Evolutionary conservation across 2,113 vertebrate genomes (phyloP), one percentile per base, ranked within the genome.

Genomic region (Montifringilla adamsi): DNA sequence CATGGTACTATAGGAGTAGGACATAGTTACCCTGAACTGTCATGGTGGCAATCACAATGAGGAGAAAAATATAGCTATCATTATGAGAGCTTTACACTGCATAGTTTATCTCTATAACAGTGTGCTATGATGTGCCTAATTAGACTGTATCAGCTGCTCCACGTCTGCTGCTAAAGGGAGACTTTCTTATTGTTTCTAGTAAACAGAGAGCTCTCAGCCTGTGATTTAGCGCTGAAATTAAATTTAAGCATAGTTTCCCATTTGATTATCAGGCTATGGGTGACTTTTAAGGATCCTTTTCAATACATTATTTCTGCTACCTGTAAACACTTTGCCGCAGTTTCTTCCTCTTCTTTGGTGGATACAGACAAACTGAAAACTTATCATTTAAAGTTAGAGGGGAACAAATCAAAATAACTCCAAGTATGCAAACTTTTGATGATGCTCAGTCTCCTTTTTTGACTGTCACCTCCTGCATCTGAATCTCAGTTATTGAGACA

Each of bases 171-270:
- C 94, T 76, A 53, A 90, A 92, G 78, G 91, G 70, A 96, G 81
- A 93, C 22, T 82, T 95, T 94, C 95, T 93, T 95, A 85, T 93
- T 95, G 91, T 93, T 72, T 92, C 83, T 93, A 94, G 94, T 95
- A 96, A 95, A 95, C 77, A 84, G 91, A 96, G 95, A 96, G 78
- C 67, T 78, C 70, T 94, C 89, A 90, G 86, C 13, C 28, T 82
- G 63, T 97, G 96, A 97, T 96, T 97, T 97, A 97, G 35, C 64
- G 90, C 89, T 75, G 86, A 90, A 97, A 97, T 97, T 95, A 97
- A 97, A 96, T 95, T 96, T 93, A 96, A 95, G 60, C 78, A 66
- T 68, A 87, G 78, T 90, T 96, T 97, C 84, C 85, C 93, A 67
- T 90, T 96, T 95, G 95, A 96, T 96, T 97, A 90, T 90, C 58